Percentiles rank a stretch among this genome's conserved stretches.
phyloP scores from a whole-genome alignment of 2,113 vertebrate genomes.

The Neoarius graeffei region DNA sequence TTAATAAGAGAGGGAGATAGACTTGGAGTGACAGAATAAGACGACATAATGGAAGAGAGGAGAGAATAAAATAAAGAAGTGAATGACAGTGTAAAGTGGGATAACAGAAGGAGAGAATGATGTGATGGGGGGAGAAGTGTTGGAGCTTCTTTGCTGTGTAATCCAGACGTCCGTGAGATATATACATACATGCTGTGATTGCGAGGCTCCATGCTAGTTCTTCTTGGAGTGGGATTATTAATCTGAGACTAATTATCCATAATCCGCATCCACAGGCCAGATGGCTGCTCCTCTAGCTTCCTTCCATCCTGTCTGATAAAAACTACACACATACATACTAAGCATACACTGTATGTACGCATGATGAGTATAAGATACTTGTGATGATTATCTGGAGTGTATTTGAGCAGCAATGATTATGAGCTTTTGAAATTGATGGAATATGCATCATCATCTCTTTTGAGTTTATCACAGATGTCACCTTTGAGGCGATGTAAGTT shows the following conservation, averaged over 20 bases:
- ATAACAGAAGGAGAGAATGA: slow-evolving; percentile 37
- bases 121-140: not conserved
- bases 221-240: slow-evolving; percentile 48
- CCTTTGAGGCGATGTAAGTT: not conserved
- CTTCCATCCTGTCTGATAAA: slow-evolving; percentile 1
- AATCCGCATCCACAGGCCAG: slow-evolving; percentile 47
- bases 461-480: not conserved
- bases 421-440: not conserved
- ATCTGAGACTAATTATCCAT: slow-evolving; percentile 52
- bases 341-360: not conserved
- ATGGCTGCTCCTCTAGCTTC: slow-evolving; percentile 47
- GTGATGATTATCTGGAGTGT: not conserved
- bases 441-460: not conserved
- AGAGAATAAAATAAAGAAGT: slow-evolving; percentile 32
- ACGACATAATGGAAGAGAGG: slow-evolving; percentile 16
- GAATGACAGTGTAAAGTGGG: slow-evolving; percentile 23
- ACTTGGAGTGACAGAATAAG: not conserved
- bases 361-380: not conserved
- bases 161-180: slow-evolving; percentile 45
- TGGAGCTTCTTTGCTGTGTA: slow-evolving; percentile 34
- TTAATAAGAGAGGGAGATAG: slow-evolving; percentile 18
- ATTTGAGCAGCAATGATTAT: not conserved
- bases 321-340: not conserved
- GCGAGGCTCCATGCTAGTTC: slow-evolving; percentile 18
- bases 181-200: slow-evolving; percentile 45